Conservation (phyloP, 2,113 vertebrate species). For the Muntiacus muntjak region DNA sequence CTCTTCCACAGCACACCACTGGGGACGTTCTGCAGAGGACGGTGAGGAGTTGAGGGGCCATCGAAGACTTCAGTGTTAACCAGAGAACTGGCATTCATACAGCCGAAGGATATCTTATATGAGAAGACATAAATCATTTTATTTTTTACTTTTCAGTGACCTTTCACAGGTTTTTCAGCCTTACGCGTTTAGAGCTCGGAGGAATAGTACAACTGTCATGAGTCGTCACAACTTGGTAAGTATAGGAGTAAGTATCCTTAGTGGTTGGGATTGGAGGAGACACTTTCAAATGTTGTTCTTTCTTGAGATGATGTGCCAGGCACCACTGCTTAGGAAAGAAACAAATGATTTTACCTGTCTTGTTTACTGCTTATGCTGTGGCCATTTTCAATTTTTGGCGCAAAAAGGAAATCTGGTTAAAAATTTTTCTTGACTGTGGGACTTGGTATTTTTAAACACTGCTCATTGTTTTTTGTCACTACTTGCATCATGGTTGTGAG, state of each 20-base stretch:
- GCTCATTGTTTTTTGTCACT: not conserved
- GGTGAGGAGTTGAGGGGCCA: not conserved
- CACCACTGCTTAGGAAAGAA: not conserved
- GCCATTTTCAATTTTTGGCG: not conserved
- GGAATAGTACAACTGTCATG: slow-evolving; percentile 94
- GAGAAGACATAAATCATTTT: not conserved
- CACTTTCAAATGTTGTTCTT: not conserved
- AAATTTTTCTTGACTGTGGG: not conserved
- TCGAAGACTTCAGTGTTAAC: not conserved
- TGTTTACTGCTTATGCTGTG: slow-evolving; percentile 1
- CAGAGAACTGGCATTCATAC: not conserved
- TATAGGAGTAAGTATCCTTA: slow-evolving; percentile 56
- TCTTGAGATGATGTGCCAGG: not conserved
- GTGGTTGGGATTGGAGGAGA: not conserved
- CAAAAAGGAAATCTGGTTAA: not conserved
- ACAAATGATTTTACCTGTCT: not conserved
- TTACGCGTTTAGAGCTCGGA: slow-evolving; percentile 87
- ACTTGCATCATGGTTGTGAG: not conserved
- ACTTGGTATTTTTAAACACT: slow-evolving; percentile 37
- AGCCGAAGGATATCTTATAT: not conserved
- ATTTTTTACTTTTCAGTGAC: slow-evolving; percentile 83
- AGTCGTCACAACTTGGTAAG: slow-evolving; percentile 91
- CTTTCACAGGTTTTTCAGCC: slow-evolving; percentile 93
- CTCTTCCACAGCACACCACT: not conserved
- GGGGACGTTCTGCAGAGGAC: not conserved